A percentile compares a stretch with the other conserved stretches of the same genome.
phyloP scores from a whole-genome alignment of 2,888 invertebrate genomes.

The Pardosa pseudoannulata region DNA sequence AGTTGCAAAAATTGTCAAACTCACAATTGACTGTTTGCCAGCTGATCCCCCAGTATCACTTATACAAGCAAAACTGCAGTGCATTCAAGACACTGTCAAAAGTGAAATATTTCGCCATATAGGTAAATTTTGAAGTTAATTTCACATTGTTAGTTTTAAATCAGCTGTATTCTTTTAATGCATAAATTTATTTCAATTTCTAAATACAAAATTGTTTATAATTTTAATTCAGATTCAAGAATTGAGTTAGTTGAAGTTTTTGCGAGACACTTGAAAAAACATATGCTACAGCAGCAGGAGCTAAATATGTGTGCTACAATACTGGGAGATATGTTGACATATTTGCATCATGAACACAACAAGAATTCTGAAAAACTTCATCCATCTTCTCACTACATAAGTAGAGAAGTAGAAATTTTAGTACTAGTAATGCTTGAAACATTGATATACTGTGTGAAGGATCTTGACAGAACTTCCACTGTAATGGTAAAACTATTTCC shows the following conservation, averaged over 20 bases:
- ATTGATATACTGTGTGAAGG: constrained; percentile 56
- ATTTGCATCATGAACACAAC: constrained; percentile 79
- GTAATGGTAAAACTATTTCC: constrained; percentile 61
- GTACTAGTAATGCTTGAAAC: constrained; percentile 73
- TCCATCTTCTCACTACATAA: constrained; percentile 2
- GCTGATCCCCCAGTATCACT: constrained; percentile 84
- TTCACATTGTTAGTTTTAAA: background rate
- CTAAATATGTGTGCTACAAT: constrained; percentile 90
- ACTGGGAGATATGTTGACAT: constrained; percentile 88
- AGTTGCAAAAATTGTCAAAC: constrained; percentile 86
- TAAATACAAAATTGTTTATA: no score
- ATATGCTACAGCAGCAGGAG: constrained; percentile 89
- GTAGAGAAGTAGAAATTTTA: constrained; percentile 73
- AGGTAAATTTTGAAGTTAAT: constrained; percentile 80
- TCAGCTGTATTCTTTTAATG: no score
- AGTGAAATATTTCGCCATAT: constrained; percentile 85
- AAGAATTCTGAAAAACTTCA: constrained; percentile 21
- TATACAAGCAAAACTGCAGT: constrained; percentile 88
- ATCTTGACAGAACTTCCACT: constrained; percentile 56
- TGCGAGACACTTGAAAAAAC: constrained; percentile 89
- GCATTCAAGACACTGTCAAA: constrained; percentile 88
- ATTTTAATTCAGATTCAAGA: constrained; percentile 84
- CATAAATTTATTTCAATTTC: no score
- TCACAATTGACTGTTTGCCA: constrained; percentile 86
- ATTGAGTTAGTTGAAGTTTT: constrained; percentile 88